These are phyloP conservation scores for Cosmia trapezina DNA, from an alignment of 2,888 invertebrate genomes.

Conservation along the genomic window DNA sequence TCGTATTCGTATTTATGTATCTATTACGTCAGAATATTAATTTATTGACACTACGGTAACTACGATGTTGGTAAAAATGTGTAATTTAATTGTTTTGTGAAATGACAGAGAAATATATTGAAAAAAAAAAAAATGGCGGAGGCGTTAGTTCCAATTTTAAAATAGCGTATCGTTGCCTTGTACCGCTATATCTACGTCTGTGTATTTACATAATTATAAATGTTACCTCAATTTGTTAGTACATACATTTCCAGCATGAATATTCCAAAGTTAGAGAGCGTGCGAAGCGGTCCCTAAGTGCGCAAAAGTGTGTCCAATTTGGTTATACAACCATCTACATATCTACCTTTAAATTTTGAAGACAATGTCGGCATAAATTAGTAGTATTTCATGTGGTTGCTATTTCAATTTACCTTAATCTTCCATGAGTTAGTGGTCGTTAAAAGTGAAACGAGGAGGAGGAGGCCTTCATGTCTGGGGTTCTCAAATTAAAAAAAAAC, in stretches of 20 bases:
- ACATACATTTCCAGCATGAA: slow-evolving; percentile 55
- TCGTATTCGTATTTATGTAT: slow-evolving; percentile 21
- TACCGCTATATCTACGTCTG: slow-evolving; percentile 50
- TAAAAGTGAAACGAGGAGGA: slow-evolving; percentile 8
- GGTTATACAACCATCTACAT: slow-evolving; percentile 47
- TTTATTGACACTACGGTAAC: slow-evolving; percentile 55
- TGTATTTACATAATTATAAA: slow-evolving; percentile 73
- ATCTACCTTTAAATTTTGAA: slow-evolving; percentile 53
- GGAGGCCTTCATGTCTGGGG: too few species aligned
- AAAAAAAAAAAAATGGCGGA: too few species aligned
- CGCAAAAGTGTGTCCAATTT: slow-evolving; percentile 63
- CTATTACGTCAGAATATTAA: slow-evolving; percentile 64
- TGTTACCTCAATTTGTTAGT: slow-evolving; percentile 64
- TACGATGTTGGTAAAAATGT: not conserved
- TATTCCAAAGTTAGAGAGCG: slow-evolving; percentile 56
- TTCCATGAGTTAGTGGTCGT: slow-evolving; percentile 17
- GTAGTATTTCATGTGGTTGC: slow-evolving; percentile 38
- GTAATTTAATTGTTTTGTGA: not conserved
- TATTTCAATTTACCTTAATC: slow-evolving; percentile 42
- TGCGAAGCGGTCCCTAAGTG: slow-evolving; percentile 47
- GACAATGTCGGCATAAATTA: slow-evolving; percentile 49
- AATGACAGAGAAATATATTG: not conserved
- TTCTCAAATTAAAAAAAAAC: too few species aligned
- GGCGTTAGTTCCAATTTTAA: not conserved
- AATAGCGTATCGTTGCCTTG: too few species aligned